These are phyloP conservation scores for Timandra comae DNA, from an alignment of 2,888 invertebrate genomes.

Conservation along the genomic window DNA sequence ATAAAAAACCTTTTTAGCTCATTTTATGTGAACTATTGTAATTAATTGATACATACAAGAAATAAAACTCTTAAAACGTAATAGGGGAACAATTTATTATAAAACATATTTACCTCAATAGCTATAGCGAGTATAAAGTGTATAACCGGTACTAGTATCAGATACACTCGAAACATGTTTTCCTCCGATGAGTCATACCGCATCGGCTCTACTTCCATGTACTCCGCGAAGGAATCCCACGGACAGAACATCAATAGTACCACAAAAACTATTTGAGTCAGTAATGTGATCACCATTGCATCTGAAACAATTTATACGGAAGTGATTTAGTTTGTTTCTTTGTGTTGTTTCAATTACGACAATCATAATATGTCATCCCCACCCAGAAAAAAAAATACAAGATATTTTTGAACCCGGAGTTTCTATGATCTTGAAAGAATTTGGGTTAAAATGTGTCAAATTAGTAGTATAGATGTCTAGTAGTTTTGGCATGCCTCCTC, in stretches of 20 bases:
- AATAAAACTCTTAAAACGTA: too few species aligned
- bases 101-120: slow-evolving; percentile 81
- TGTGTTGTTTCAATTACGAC: too few species aligned
- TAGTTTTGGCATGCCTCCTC: too few species aligned
- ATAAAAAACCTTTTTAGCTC: background rate
- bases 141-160: slow-evolving; percentile 75
- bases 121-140: slow-evolving; percentile 77
- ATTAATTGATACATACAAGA: too few species aligned
- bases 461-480: too few species aligned
- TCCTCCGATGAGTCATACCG: slow-evolving; percentile 36
- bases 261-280: slow-evolving; percentile 75
- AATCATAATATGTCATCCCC: too few species aligned
- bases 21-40: too few species aligned
- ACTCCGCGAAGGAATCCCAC: slow-evolving; percentile 62
- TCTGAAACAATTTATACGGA: slow-evolving; percentile 50
- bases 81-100: too few species aligned
- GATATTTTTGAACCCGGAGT: too few species aligned
- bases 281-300: slow-evolving; percentile 76
- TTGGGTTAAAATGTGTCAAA: too few species aligned
- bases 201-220: slow-evolving; percentile 74
- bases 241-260: slow-evolving; percentile 77
- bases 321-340: slow-evolving; percentile 1
- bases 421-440: too few species aligned
- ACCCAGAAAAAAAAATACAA: too few species aligned
- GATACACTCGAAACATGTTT: slow-evolving; percentile 72